Evolutionary conservation across 2,797 vertebrate genomes (phyloP).

Genomic region (Sphaeramia orbicularis): DNA sequence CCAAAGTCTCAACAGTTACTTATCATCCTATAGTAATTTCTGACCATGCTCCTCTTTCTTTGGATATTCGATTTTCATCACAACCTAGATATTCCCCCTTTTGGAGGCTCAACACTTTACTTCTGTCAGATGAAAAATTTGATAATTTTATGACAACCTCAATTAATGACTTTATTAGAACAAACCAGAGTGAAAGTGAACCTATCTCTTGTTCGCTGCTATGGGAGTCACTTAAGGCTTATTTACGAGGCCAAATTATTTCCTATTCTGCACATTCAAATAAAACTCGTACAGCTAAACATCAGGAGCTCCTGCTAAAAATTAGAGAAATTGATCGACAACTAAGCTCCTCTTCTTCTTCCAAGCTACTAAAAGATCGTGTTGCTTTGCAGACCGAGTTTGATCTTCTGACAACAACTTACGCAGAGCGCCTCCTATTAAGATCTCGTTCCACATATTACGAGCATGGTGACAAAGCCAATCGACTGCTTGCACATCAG

Average conservation of each 20-base stretch:
- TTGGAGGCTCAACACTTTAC: no score
- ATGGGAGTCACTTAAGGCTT: background rate
- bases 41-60: no score
- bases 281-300: no score
- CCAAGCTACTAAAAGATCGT: no score
- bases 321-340: no score
- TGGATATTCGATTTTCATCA: no score
- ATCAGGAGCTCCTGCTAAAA: no score
- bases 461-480: background rate
- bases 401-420: background rate
- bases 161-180: background rate
- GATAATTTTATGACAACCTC: background rate
- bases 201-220: background rate
- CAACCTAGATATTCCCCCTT: no score
- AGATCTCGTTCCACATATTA: background rate
- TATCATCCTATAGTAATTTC: no score
- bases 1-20: no score
- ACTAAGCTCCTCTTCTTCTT: no score
- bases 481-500: background rate
- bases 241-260: background rate
- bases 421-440: background rate
- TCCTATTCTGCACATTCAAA: no score
- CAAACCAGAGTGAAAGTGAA: background rate
- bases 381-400: background rate
- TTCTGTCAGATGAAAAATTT: background rate